Percentiles rank a stretch among this genome's conserved stretches.
phyloP scores from a whole-genome alignment of 2,797 vertebrate genomes.

The Sternarchorhynchus goeldii region DNA sequence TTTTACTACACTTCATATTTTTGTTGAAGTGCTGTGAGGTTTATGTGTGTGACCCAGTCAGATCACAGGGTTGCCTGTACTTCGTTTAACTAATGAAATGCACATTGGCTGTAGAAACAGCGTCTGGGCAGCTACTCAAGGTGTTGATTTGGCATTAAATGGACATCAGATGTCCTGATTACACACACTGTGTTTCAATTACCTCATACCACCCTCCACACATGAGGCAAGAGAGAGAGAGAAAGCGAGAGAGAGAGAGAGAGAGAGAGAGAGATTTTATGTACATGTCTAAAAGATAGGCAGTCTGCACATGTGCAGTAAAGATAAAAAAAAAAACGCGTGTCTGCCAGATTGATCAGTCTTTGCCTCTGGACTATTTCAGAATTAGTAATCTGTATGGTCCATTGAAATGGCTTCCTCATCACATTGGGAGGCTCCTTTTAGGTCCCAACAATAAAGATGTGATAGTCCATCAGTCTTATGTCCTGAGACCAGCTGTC shows the following conservation, averaged over 20 bases:
- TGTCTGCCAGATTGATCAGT: background rate
- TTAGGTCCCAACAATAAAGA: no score
- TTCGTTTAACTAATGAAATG: slow-evolving; percentile 40
- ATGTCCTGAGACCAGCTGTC: no score
- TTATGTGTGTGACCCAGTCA: slow-evolving; percentile 10
- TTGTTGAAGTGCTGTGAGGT: slow-evolving; percentile 14
- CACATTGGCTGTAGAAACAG: slow-evolving; percentile 9
- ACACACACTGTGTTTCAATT: slow-evolving; percentile 36
- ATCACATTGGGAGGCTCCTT: no score
- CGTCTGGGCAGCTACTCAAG: slow-evolving; percentile 13
- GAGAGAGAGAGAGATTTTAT: background rate
- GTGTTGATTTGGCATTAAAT: slow-evolving; percentile 46
- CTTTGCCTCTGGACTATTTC: background rate
- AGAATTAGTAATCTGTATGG: no score
- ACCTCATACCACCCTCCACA: slow-evolving; percentile 4
- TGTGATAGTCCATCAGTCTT: no score
- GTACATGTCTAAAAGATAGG: background rate
- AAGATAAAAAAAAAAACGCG: no score
- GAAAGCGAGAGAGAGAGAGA: slow-evolving; percentile 4
- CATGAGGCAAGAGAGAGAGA: background rate
- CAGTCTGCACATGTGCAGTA: background rate
- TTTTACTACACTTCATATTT: background rate
- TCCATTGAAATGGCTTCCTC: no score
- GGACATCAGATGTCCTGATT: slow-evolving; percentile 47
- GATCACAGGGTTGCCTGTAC: slow-evolving; percentile 22